phyloP scores from a whole-genome alignment of 2,797 vertebrate genomes.

The Oreochromis mossambicus region DNA sequence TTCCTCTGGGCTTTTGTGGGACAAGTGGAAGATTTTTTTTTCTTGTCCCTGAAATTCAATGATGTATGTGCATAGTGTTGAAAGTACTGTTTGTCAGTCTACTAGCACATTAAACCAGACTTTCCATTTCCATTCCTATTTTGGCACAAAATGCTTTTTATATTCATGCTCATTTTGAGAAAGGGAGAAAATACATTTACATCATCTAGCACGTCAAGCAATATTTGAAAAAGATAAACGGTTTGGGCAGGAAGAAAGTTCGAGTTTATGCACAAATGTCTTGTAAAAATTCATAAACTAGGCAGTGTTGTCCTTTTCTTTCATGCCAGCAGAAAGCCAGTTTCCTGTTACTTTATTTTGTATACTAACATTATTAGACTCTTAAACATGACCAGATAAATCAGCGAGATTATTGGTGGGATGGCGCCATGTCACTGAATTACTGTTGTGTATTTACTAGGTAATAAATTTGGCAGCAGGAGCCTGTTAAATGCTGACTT shows the following conservation, averaged over 20 bases:
- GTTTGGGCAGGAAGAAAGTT: neutral
- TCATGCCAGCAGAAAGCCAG: neutral
- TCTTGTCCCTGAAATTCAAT: slow-evolving; percentile 12
- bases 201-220: neutral
- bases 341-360: neutral
- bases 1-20: neutral
- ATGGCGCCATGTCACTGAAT: neutral
- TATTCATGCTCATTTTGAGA: neutral
- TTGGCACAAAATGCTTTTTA: neutral
- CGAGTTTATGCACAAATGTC: neutral
- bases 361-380: neutral
- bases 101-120: slow-evolving; percentile 7
- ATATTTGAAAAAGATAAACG: neutral
- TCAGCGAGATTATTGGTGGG: neutral
- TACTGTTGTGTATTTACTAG: neutral
- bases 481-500: neutral
- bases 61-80: neutral
- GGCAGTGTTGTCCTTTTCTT: neutral
- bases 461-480: neutral
- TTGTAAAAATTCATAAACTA: neutral
- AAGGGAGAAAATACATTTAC: neutral
- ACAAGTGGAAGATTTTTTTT: neutral
- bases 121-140: slow-evolving; percentile 3
- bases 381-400: neutral
- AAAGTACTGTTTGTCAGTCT: slow-evolving; percentile 8